Base-by-base conservation (phyloP, 2,888 invertebrate species). In the Lasioglossum morio region DNA sequence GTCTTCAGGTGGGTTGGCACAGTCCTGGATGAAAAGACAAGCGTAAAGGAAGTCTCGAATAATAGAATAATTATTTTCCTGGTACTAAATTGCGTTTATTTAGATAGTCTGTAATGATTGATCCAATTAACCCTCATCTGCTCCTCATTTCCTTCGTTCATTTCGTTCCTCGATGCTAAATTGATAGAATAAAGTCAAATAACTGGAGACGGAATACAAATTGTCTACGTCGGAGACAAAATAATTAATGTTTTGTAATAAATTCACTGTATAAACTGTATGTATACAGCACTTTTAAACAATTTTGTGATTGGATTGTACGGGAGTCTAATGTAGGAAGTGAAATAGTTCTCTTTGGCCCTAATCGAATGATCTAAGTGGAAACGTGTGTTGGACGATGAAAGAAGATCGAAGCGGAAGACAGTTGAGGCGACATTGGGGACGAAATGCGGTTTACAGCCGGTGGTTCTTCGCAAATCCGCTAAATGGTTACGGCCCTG, bases 401-500 rank as follows among this genome's bases (percentile, higher is more conserved):
- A 5, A 27, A 14, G 14, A 19, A 16, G 23, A 30, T 53, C 23
- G 53, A 53, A 53, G 23, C 53, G 53, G 53, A 53, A 23, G 23
- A 48, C 48, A 48, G 19, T 19, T 43, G 19, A 7, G 3, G 4
- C 5, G 10, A 37, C 10, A 0, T n/a, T 3, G 23, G 37, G 4
- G 34, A 30, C 4, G 63, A 37, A 69, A n/a, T 14, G 34, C 8
- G 30, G 37, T 5, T 79, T 73, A n/a, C 19, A n/a, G 1, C 30
- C 30, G 40, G 34, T 10, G 57, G 30, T 72, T 83, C n/a, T 23
- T 53, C 27, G 19, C 10, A 43, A 69, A 84, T 78, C 34, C 37
- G 63, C 19, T 27, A 79, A 70, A 27, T 72, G 43, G 79, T 46
- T 75, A 88, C 91, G 84, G 88, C 88, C 88, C 89, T 91, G 91